phyloP scores from a whole-genome alignment of 2,797 vertebrate genomes.

The Gambusia yucatana region DNA sequence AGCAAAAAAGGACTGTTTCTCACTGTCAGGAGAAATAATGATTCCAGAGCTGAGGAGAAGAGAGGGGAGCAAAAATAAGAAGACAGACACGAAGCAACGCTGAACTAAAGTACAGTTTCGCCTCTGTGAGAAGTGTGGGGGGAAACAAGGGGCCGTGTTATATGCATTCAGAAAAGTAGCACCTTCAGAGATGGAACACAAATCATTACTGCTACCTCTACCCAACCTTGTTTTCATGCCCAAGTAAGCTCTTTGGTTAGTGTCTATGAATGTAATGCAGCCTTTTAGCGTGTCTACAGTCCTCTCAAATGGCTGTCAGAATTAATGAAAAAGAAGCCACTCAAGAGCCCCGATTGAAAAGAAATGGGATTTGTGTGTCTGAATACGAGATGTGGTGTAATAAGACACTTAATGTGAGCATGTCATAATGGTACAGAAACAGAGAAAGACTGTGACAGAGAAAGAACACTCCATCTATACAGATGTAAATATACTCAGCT shows the following conservation, averaged over 20 bases:
- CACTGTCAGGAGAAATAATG: slow-evolving; percentile 50
- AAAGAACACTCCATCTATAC: slow-evolving; percentile 16
- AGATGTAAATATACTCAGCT: slow-evolving; percentile 44
- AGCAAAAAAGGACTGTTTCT: slow-evolving; percentile 27
- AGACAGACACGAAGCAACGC: slow-evolving; percentile 43
- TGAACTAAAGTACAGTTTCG: slow-evolving; percentile 50
- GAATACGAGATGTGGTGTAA: slow-evolving; percentile 42
- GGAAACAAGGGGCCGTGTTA: slow-evolving; percentile 21
- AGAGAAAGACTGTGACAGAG: slow-evolving; percentile 14
- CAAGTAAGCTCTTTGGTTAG: slow-evolving; percentile 57
- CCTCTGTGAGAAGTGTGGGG: slow-evolving; percentile 30
- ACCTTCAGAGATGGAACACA: slow-evolving; percentile 43
- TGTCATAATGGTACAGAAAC: slow-evolving; percentile 33
- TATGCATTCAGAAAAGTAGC: slow-evolving; percentile 47
- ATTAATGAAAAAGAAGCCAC: slow-evolving; percentile 58
- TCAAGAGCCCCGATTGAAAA: slow-evolving; percentile 49
- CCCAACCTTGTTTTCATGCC: slow-evolving; percentile 63
- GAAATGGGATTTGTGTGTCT: slow-evolving; percentile 54
- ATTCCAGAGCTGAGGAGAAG: slow-evolving; percentile 43
- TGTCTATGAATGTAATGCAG: slow-evolving; percentile 54
- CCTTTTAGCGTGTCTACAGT: slow-evolving; percentile 56
- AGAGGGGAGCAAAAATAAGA: slow-evolving; percentile 35
- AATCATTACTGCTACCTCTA: slow-evolving; percentile 59
- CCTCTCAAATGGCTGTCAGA: slow-evolving; percentile 57
- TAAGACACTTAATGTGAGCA: slow-evolving; percentile 42